A percentile compares a stretch with the other conserved stretches of the same genome.
These are phyloP conservation scores for Scolopax rusticola DNA, from an alignment of 2,797 vertebrate genomes.

Conservation along the genomic window DNA sequence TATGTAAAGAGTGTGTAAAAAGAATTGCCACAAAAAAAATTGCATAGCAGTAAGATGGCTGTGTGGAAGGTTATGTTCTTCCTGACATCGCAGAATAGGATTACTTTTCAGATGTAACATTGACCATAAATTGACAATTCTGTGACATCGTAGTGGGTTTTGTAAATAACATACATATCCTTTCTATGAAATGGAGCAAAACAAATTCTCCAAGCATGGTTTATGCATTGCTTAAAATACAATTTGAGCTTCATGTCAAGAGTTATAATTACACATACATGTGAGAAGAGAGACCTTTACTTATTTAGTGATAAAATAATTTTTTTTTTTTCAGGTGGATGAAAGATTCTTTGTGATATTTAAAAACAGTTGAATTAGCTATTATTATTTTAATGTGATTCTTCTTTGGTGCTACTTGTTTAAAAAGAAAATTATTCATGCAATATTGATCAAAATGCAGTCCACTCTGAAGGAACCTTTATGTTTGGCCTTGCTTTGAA, in stretches of 20 bases:
- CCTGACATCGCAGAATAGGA: not conserved
- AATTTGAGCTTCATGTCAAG: not conserved
- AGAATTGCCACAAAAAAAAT: not conserved
- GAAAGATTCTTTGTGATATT: not conserved
- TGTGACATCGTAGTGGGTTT: not conserved
- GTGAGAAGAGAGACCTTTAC: not conserved
- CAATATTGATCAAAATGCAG: slow-evolving; percentile 12
- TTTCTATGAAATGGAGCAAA: not conserved
- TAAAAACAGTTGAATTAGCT: not conserved
- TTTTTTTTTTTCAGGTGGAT: not conserved
- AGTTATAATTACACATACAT: not conserved
- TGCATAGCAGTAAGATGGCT: not conserved
- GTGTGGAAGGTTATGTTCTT: not conserved
- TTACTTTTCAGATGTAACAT: not conserved
- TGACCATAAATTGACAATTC: not conserved
- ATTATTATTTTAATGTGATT: not conserved
- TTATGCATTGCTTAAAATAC: not conserved
- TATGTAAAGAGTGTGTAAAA: not conserved
- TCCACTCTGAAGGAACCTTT: not conserved
- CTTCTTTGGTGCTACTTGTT: not conserved
- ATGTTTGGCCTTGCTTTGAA: not conserved
- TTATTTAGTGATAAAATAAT: not conserved
- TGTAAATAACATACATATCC: not conserved
- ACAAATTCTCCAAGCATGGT: not conserved
- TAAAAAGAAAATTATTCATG: not conserved